These are phyloP conservation scores for Canis aureus DNA, from an alignment of 2,113 vertebrate genomes.

Conservation along the genomic window DNA sequence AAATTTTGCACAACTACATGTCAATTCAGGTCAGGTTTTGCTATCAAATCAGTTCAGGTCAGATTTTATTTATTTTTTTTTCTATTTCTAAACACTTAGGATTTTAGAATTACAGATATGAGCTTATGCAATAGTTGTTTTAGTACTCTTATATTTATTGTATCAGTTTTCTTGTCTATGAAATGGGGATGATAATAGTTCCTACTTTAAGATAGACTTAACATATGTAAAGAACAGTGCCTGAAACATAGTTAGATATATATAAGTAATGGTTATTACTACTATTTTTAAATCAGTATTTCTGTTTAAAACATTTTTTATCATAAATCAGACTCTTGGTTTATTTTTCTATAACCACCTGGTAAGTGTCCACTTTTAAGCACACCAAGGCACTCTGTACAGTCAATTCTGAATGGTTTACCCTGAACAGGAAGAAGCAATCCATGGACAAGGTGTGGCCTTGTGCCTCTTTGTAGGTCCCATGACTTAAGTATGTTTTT, in stretches of 20 bases:
- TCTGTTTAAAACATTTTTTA: conserved; percentile 12
- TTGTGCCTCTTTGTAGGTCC: neutral
- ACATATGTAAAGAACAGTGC: neutral
- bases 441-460: neutral
- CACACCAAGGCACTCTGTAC: accelerated
- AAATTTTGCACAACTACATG: neutral
- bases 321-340: neutral
- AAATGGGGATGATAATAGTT: neutral
- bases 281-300: neutral
- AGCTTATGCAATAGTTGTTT: neutral
- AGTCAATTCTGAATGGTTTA: neutral
- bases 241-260: neutral
- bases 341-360: neutral
- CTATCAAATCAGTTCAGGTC: neutral
- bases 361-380: neutral
- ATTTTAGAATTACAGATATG: neutral
- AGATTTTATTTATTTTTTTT: neutral
- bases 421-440: neutral
- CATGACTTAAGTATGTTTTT: neutral
- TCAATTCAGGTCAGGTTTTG: neutral
- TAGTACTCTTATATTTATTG: neutral
- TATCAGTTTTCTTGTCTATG: neutral
- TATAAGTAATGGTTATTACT: neutral
- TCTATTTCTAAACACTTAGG: neutral
- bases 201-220: neutral